Evolutionary conservation across 92 coral and sea anemone genomes (phyloP).

Genomic region (Phenganax marumi): DNA sequence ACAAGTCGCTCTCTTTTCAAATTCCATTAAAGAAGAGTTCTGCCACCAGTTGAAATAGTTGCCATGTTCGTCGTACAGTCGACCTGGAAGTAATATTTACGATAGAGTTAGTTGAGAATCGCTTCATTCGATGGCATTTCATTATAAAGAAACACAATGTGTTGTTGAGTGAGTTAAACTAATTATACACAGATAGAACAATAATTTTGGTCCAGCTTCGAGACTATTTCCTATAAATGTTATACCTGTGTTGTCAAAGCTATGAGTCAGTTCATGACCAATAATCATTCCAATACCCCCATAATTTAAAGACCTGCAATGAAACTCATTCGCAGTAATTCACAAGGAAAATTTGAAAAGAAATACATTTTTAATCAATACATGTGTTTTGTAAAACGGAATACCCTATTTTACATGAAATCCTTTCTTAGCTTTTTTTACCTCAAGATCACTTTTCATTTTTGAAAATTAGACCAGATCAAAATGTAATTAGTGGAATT

Average conservation of each 20-base stretch:
- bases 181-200: too few species aligned
- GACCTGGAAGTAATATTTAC: conserved; percentile 46
- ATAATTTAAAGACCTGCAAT: conserved; percentile 70
- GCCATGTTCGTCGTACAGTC: conserved; percentile 62
- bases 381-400: not conserved
- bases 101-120: not conserved
- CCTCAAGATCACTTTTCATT: too few species aligned
- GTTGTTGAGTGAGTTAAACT: too few species aligned
- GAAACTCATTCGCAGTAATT: not conserved
- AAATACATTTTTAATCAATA: not conserved
- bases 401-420: too few species aligned
- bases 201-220: too few species aligned
- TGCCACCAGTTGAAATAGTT: conserved; percentile 77
- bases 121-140: too few species aligned
- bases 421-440: too few species aligned
- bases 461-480: too few species aligned
- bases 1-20: conserved; percentile 65
- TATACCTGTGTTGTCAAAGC: conserved; percentile 75
- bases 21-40: conserved; percentile 57
- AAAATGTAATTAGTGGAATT: too few species aligned
- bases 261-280: conserved; percentile 88
- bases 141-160: too few species aligned
- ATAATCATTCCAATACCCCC: conserved; percentile 83
- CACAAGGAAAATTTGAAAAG: too few species aligned
- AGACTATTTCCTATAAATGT: not conserved